A percentile compares a stretch with the other conserved stretches of the same genome.
phyloP scores from a whole-genome alignment of 2,113 vertebrate genomes.

The Piaya cayana region DNA sequence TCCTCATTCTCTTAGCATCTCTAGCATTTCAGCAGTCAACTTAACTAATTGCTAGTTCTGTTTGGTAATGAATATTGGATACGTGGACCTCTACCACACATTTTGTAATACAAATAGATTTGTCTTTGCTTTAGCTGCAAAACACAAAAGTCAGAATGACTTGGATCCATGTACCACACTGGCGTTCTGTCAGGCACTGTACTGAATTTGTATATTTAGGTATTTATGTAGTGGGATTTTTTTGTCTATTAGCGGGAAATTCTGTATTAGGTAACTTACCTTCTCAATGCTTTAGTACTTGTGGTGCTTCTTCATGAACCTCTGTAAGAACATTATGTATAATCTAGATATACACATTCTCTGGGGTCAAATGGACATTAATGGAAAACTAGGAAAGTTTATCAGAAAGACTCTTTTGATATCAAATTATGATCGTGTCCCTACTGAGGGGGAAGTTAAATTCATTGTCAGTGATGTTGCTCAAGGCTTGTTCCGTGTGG shows the following conservation, averaged over 20 bases:
- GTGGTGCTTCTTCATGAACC: neutral
- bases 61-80: neutral
- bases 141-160: neutral
- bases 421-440: neutral
- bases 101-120: neutral
- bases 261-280: neutral
- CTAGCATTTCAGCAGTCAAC: neutral
- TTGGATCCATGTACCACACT: neutral
- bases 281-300: neutral
- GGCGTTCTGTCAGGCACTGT: neutral
- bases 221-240: neutral
- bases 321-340: neutral
- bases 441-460: neutral
- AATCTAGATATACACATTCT: neutral
- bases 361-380: neutral
- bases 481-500: neutral
- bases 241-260: neutral
- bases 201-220: neutral
- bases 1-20: neutral
- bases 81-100: accelerated
- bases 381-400: neutral
- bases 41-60: neutral
- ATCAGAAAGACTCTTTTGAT: neutral
- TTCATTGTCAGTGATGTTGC: neutral
- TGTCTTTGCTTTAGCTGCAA: neutral